Evolutionary conservation across 2,888 invertebrate genomes (phyloP), one percentile per base, ranked within the genome.

Genomic region (Sabatieria punctata): DNA sequence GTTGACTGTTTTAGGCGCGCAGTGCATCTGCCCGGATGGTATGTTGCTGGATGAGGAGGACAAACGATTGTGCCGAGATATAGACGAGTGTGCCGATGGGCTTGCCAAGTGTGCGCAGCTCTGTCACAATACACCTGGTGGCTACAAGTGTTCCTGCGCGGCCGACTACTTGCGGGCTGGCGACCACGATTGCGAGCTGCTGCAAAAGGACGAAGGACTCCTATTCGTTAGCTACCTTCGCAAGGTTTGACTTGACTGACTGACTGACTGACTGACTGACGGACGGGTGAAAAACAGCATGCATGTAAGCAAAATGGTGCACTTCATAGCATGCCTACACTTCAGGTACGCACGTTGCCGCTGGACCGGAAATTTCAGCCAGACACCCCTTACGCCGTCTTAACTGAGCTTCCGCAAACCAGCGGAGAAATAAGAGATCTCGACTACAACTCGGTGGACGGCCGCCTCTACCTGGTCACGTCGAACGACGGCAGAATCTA

Each of bases 91-190:
- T 39, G 41, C 11, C 43, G 45, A 19, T 49, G 49, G 19, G 44
- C 46, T 11, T 43, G 43, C 22, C 44, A 43, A 24, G 25, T 51
- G 51, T 48, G 37, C 39, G 22, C 51, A 51, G 18, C 24, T 37
- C 39, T 51, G 51, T 41, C n/a, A 13, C 23, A 49, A 52, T 37
- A 19, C 22, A 26, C 11, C n/a, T 22, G 25, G 41, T 25, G 41
- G 49, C 19, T 55, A 49, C 51, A 25, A 39, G 21, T 58, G 57
- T 45, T 45, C 42, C 22, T 58, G 58, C 41, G 55, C 53, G 13
- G 41, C 48, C 25, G 56, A 55, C 24, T 58, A 56, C 43, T 21
- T 33, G 13, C 48, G 56, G 22, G 46, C 24, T 15, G 57, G 58
- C 46, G 48, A 51, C 6, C 49, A 51, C 40, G 46, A 45, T 0